A percentile compares a stretch with the other conserved stretches of the same genome.
Conservation (phyloP, 1,140 invertebrate species). For the Zaprionus vittiger region DNA sequence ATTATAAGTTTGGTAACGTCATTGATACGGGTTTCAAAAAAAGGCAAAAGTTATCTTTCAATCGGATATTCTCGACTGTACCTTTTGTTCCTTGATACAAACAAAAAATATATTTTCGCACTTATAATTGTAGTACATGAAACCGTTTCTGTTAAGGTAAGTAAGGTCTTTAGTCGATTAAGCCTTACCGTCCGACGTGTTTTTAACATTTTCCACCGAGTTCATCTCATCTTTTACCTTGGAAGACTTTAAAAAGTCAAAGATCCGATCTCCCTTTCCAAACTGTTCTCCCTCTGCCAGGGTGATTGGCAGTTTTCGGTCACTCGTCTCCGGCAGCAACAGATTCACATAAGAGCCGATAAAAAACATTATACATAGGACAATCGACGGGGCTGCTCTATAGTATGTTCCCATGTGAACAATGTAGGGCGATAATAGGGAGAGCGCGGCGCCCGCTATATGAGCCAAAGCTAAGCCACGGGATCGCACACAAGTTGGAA, state of each 20-base stretch:
- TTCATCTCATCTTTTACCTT: neutral
- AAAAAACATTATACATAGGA: conserved; percentile 85
- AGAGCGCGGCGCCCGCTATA: conserved; percentile 85
- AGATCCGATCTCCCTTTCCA: conserved; percentile 84
- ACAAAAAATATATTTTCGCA: too few relatives aligned
- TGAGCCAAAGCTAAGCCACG: conserved; percentile 85
- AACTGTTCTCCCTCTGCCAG: conserved; percentile 86
- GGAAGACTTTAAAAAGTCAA: conserved; percentile 55
- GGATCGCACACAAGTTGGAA: conserved; percentile 87
- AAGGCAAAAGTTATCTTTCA: too few relatives aligned
- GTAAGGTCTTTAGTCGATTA: neutral
- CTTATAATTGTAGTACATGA: neutral
- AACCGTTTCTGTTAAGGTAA: neutral
- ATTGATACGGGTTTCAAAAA: too few relatives aligned
- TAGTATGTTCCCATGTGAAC: conserved; percentile 83
- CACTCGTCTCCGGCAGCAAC: conserved; percentile 87
- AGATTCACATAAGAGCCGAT: conserved; percentile 85
- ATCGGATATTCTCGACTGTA: too few relatives aligned
- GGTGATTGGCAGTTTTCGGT: conserved; percentile 85
- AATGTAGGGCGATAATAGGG: conserved; percentile 72
- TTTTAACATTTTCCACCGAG: neutral
- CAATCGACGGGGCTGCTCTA: conserved; percentile 85
- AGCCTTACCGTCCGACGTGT: neutral
- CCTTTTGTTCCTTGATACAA: too few relatives aligned
- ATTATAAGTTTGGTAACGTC: too few relatives aligned